Conservation (phyloP, 2,797 vertebrate genomes). For the Pseudochaenichthys georgianus region DNA sequence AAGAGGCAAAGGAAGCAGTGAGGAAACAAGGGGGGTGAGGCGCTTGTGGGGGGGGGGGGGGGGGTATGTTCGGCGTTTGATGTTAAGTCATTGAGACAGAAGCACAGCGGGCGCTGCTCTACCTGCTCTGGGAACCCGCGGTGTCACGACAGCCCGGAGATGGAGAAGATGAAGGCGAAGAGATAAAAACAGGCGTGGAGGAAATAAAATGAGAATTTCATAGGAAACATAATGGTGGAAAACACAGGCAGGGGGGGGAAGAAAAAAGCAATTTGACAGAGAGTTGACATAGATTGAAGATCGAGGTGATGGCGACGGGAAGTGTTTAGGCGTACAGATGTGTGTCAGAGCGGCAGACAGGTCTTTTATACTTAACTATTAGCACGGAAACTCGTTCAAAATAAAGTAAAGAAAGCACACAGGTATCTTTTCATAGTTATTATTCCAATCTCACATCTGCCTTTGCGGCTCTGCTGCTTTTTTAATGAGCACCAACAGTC, state of each 20-base stretch:
- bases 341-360: conserved; percentile 6
- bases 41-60: not conserved
- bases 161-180: conserved; percentile 68
- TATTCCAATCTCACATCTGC: conserved; percentile 46
- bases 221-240: conserved; percentile 57
- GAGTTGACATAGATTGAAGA: conserved; percentile 48
- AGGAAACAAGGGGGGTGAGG: conserved; percentile 39
- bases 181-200: conserved; percentile 61
- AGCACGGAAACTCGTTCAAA: conserved; percentile 3
- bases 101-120: conserved; percentile 69
- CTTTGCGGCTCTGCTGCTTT: conserved; percentile 36
- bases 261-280: conserved; percentile 43
- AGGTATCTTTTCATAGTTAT: conserved; percentile 55
- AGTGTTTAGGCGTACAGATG: conserved; percentile 49
- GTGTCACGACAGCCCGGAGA: conserved; percentile 63
- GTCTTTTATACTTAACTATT: conserved; percentile 31
- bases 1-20: conserved; percentile 38
- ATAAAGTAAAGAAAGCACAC: conserved; percentile 10
- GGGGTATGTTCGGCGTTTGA: conserved; percentile 73
- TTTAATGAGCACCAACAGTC: conserved; percentile 45
- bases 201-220: conserved; percentile 70
- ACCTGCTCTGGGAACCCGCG: conserved; percentile 73
- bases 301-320: conserved; percentile 41
- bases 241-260: conserved; percentile 8
- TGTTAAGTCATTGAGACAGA: conserved; percentile 82